A percentile compares a stretch with the other conserved stretches of the same genome.
Evolutionary conservation across 2,113 vertebrate genomes (phyloP).

Genomic region (Onychorhynchus coronatus): DNA sequence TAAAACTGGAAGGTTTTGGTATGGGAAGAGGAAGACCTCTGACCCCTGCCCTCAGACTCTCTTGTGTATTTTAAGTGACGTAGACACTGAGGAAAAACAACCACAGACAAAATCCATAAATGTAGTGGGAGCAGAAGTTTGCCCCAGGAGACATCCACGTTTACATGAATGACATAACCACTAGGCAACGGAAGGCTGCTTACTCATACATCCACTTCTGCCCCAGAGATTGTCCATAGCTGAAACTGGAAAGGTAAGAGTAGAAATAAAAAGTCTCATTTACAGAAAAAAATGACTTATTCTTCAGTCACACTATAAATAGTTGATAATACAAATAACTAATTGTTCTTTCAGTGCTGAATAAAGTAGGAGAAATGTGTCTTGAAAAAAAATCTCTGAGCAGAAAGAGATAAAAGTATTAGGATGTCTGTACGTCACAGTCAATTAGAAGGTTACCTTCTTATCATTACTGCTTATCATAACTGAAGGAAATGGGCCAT

Average conservation of each 20-base stretch:
- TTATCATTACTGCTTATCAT: constrained; percentile 48
- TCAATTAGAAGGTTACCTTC: constrained; percentile 36
- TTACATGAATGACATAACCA: not conserved
- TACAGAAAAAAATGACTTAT: not conserved
- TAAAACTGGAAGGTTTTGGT: not conserved
- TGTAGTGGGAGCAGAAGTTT: not conserved
- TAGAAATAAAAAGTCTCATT: not conserved
- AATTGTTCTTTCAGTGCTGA: not conserved
- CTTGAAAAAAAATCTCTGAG: not conserved
- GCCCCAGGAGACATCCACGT: not conserved
- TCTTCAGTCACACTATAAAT: not conserved
- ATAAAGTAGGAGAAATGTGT: not conserved
- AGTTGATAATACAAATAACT: not conserved
- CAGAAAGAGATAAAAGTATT: constrained; percentile 49
- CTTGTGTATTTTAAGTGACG: not conserved
- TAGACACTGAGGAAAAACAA: not conserved
- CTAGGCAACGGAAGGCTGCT: not conserved
- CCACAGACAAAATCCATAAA: not conserved
- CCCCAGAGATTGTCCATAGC: not conserved
- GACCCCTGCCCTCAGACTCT: not conserved
- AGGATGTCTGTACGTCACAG: constrained; percentile 20
- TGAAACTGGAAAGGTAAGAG: not conserved
- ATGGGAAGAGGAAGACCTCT: not conserved
- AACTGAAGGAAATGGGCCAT: constrained; percentile 29
- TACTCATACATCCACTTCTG: not conserved